phyloP scores from a whole-genome alignment of 2,888 invertebrate species.

The Oegoconia quadripuncta region DNA sequence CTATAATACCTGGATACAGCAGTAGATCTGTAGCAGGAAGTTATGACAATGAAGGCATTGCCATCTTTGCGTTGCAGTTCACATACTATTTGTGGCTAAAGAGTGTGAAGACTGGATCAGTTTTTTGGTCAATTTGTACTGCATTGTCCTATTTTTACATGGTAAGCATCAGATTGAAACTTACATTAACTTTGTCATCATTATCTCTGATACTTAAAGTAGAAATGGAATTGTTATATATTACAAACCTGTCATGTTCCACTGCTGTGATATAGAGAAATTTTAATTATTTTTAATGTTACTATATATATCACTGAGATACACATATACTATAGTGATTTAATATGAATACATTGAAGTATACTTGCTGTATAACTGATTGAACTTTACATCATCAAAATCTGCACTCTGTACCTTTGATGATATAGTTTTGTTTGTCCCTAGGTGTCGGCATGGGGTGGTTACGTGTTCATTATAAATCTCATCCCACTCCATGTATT shows the following conservation, averaged over 20 bases:
- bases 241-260: no score
- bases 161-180: conserved; percentile 78
- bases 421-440: no score
- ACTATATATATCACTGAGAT: no score
- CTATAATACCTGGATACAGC: conserved; percentile 99
- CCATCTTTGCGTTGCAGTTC: conserved; percentile 99
- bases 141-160: conserved; percentile 99
- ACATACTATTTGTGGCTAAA: conserved; percentile 99
- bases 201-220: no score
- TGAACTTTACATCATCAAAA: neutral
- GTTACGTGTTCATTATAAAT: conserved; percentile 99
- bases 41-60: conserved; percentile 99
- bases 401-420: neutral
- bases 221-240: no score
- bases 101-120: conserved; percentile 97
- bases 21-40: conserved; percentile 99
- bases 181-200: no score
- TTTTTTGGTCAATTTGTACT: conserved; percentile 97
- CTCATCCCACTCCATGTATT: conserved; percentile 99
- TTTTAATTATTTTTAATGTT: no score
- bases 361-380: neutral
- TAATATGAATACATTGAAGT: neutral
- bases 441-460: conserved; percentile 99
- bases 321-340: neutral
- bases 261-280: no score